Base-by-base conservation (phyloP, 2,797 vertebrate species). In the Pristis pectinata region DNA sequence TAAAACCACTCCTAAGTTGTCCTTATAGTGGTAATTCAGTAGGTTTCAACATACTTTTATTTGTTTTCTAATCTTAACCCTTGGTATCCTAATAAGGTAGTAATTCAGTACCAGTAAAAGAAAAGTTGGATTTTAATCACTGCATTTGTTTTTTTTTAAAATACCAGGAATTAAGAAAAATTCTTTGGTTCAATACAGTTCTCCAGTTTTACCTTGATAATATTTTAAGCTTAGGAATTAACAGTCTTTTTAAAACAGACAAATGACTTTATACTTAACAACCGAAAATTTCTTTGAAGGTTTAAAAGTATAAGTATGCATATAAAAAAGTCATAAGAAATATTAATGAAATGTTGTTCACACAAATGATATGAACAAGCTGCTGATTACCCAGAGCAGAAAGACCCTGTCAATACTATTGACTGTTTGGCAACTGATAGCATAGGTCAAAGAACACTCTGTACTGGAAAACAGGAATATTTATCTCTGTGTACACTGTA, bases 31-130 rank as follows among this genome's bases (percentile, higher is more conserved):
- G 92, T 76, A 53, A 93, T 49, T 53, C 92, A 91, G 10, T 9
- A 94, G 41, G 30, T 76, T 74, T 53, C 9, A 44, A 49, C 10
- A 13, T 34, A 56, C 27, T 34, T 76, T 76, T 53, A 44, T 17
- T 76, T 94, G 49, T 76, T 1, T 74, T 49, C 92, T 17, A 49
- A 17, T 94, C 37, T 72, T 94, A 94, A 94, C 92, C 92, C 92
- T 76, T 49, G 24, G 24, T 72, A 72, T 27, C 19, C 70, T 72
- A 24, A 72, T 15, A 74, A 19, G 70, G 59, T 22, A 91, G n/a
- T 64, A 22, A n/a, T 89, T 89, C 53, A 15, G 44, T 37, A 5
- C 24, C 91, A 72, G 27, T 53, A 17, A 93, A 4, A 76, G 72
- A 70, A 72, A 13, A 93, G 10, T 61, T 67, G 61, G 56, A 93